Conservation (phyloP, 2,888 invertebrate species). For the Clanis bilineata region DNA sequence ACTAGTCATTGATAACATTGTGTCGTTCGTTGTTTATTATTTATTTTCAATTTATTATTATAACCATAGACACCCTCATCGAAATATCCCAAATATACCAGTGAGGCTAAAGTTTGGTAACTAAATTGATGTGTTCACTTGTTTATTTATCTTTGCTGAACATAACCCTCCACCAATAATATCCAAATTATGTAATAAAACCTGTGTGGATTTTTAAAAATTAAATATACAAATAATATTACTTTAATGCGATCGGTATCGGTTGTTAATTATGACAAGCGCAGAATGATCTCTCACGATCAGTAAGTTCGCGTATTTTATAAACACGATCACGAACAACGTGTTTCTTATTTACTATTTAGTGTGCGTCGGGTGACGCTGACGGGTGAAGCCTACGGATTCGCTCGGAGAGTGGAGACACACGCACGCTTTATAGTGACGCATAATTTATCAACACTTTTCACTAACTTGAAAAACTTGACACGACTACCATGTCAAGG, state of each 20-base stretch:
- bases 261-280: not conserved
- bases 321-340: slow-evolving; percentile 37
- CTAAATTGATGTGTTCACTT: too few species aligned
- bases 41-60: too few species aligned
- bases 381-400: not conserved
- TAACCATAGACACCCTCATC: too few species aligned
- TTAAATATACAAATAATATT: too few species aligned
- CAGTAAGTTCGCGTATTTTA: slow-evolving; percentile 36
- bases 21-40: too few species aligned
- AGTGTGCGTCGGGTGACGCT: slow-evolving; percentile 20
- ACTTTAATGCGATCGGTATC: not conserved
- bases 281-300: slow-evolving; percentile 25
- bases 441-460: slow-evolving; percentile 26
- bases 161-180: too few species aligned
- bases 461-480: slow-evolving; percentile 25
- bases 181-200: too few species aligned
- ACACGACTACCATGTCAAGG: slow-evolving; percentile 25
- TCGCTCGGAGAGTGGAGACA: not conserved
- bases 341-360: slow-evolving; percentile 21
- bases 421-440: slow-evolving; percentile 27
- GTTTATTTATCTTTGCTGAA: too few species aligned
- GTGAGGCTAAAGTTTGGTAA: too few species aligned
- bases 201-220: too few species aligned
- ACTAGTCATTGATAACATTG: too few species aligned
- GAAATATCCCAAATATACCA: too few species aligned